Conservation (phyloP, 1,140 invertebrate species). For the Pinna nobilis region DNA sequence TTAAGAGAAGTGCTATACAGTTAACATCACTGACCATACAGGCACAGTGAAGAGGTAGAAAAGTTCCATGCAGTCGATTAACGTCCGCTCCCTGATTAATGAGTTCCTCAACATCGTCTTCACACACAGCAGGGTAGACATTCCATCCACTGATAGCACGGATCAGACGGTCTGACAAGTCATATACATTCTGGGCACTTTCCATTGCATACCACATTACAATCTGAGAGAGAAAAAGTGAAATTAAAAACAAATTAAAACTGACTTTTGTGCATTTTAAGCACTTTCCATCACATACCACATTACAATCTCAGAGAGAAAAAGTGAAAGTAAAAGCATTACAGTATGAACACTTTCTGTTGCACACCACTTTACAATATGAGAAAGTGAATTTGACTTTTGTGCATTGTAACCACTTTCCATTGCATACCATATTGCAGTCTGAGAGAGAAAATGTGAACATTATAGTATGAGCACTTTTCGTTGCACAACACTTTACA, state of each 20-base stretch:
- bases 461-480: slow-evolving; percentile 64
- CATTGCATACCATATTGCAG: no score
- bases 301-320: slow-evolving; percentile 11
- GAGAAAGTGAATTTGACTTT: no score
- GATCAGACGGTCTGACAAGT: slow-evolving; percentile 71
- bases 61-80: slow-evolving; percentile 70
- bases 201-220: slow-evolving; percentile 74
- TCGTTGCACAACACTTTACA: slow-evolving; percentile 74
- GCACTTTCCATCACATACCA: not conserved
- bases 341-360: not conserved
- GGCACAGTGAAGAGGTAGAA: slow-evolving; percentile 73
- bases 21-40: slow-evolving; percentile 71
- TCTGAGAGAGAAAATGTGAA: no score
- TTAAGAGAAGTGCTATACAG: slow-evolving; percentile 57
- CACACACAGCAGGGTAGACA: slow-evolving; percentile 45
- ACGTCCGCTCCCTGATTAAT: slow-evolving; percentile 72
- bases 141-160: slow-evolving; percentile 69
- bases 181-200: slow-evolving; percentile 65
- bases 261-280: not conserved
- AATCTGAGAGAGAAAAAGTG: not conserved
- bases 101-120: slow-evolving; percentile 69
- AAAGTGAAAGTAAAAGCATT: not conserved
- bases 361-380: not conserved
- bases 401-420: no score
- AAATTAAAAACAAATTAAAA: not conserved